Evolutionary conservation across 2,888 invertebrate species (phyloP).

Genomic region (Drosophila hamatofila): DNA sequence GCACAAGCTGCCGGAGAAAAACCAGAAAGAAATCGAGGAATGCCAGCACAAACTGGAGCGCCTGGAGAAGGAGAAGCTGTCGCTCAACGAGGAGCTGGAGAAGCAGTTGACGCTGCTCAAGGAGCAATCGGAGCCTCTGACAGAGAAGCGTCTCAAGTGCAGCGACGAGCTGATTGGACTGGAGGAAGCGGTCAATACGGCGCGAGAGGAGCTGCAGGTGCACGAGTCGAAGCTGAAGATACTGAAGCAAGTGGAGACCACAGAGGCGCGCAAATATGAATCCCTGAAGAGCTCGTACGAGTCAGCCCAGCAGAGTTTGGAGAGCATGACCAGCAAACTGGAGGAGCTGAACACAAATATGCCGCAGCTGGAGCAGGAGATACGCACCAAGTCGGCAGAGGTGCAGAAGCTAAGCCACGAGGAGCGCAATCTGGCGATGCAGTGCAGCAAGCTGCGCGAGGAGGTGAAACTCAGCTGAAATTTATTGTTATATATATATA

Average conservation of each 20-base stretch:
- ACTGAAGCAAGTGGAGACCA: constrained; percentile 86
- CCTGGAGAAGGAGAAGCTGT: constrained; percentile 87
- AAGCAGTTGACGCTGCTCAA: constrained; percentile 87
- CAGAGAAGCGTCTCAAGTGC: constrained; percentile 86
- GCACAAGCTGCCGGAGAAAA: constrained; percentile 90
- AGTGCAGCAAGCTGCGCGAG: constrained; percentile 75
- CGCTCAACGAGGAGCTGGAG: constrained; percentile 88
- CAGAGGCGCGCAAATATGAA: constrained; percentile 83
- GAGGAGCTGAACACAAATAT: constrained; percentile 87
- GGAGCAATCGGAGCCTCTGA: constrained; percentile 86
- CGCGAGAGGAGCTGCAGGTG: constrained; percentile 87
- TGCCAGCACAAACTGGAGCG: constrained; percentile 87
- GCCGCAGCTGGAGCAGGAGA: constrained; percentile 85
- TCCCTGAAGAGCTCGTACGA: constrained; percentile 78
- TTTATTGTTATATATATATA: neutral
- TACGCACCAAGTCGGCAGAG: constrained; percentile 84
- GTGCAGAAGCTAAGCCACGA: constrained; percentile 78
- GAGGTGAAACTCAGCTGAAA: constrained; percentile 69
- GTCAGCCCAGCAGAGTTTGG: constrained; percentile 87
- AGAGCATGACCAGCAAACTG: constrained; percentile 89
- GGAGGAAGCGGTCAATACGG: constrained; percentile 89
- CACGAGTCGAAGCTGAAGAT: constrained; percentile 93
- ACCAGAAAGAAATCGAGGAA: constrained; percentile 89
- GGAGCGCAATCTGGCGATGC: constrained; percentile 84
- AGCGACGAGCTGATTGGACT: constrained; percentile 89